phyloP scores from a whole-genome alignment of 1,140 invertebrate species.

The Brachystomella parvula region DNA sequence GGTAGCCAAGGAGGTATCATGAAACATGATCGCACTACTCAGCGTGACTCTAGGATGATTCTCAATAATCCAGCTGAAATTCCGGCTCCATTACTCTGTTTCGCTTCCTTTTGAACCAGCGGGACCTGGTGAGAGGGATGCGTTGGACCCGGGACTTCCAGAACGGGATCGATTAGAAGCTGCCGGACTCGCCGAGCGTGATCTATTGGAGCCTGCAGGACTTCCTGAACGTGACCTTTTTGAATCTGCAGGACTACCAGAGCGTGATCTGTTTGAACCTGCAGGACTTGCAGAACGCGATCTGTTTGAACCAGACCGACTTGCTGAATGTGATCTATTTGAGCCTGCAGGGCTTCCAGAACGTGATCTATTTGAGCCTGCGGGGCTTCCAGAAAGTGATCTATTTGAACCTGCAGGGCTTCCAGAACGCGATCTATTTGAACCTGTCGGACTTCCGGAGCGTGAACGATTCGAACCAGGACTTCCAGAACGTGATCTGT shows the following conservation, averaged over 20 bases:
- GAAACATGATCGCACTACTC: too few relatives aligned
- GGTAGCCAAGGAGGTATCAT: too few relatives aligned
- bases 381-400: slow-evolving; percentile 45
- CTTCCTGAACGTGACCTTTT: slow-evolving; percentile 41
- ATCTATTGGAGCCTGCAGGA: slow-evolving; percentile 31
- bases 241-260: too few relatives aligned
- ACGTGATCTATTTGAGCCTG: slow-evolving; percentile 41
- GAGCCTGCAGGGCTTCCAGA: slow-evolving; percentile 37
- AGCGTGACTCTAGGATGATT: too few relatives aligned
- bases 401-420: slow-evolving; percentile 16
- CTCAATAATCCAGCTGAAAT: too few relatives aligned
- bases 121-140: too few relatives aligned
- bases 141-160: background rate
- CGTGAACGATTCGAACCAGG: slow-evolving; percentile 25
- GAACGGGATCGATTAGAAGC: background rate
- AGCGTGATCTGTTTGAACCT: background rate
- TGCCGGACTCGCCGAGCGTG: background rate
- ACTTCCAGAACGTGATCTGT: slow-evolving; percentile 40
- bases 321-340: slow-evolving; percentile 15
- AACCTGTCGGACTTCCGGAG: background rate
- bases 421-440: background rate
- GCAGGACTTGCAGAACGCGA: background rate
- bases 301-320: background rate
- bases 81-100: too few relatives aligned
- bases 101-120: too few relatives aligned